These are phyloP conservation scores for Malacosoma neustria DNA, from an alignment of 2,888 invertebrate species.

Conservation along the genomic window DNA sequence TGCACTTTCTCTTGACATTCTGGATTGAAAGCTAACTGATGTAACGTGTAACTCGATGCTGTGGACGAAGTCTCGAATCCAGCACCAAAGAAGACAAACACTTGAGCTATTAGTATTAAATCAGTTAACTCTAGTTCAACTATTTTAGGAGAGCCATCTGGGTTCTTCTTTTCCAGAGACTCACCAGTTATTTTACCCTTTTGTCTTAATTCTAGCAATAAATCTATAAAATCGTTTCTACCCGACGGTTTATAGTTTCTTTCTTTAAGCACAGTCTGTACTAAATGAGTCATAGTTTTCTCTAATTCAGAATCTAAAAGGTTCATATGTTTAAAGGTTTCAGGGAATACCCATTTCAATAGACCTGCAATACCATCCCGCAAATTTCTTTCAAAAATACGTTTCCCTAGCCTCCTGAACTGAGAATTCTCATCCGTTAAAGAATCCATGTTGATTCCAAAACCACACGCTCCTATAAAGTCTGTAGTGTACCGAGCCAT, in stretches of 20 bases:
- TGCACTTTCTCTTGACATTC: conserved; percentile 56
- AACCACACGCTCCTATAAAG: conserved; percentile 58
- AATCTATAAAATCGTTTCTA: conserved; percentile 56
- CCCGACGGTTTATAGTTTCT: conserved; percentile 47
- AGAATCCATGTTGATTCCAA: conserved; percentile 54
- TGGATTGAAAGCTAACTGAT: conserved; percentile 58
- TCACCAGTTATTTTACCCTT: conserved; percentile 51
- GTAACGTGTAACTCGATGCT: conserved; percentile 60
- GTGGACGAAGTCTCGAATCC: conserved; percentile 72
- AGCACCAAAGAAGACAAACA: conserved; percentile 62
- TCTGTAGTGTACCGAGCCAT: conserved; percentile 64
- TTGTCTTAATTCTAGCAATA: conserved; percentile 46
- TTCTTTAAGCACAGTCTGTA: conserved; percentile 36
- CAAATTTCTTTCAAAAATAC: conserved; percentile 43
- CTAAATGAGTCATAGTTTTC: conserved; percentile 34
- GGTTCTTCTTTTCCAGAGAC: conserved; percentile 42
- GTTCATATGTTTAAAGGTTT: conserved; percentile 38
- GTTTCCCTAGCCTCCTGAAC: conserved; percentile 48
- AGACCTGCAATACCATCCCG: conserved; percentile 34
- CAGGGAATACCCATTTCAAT: conserved; percentile 48
- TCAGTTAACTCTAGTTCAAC: conserved; percentile 46
- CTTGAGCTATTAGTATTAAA: conserved; percentile 49
- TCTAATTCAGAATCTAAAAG: conserved; percentile 44
- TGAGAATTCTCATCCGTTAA: conserved; percentile 47
- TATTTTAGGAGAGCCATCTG: conserved; percentile 41